Conservation (phyloP, 2,888 invertebrate species). For the Andrena flavipes region DNA sequence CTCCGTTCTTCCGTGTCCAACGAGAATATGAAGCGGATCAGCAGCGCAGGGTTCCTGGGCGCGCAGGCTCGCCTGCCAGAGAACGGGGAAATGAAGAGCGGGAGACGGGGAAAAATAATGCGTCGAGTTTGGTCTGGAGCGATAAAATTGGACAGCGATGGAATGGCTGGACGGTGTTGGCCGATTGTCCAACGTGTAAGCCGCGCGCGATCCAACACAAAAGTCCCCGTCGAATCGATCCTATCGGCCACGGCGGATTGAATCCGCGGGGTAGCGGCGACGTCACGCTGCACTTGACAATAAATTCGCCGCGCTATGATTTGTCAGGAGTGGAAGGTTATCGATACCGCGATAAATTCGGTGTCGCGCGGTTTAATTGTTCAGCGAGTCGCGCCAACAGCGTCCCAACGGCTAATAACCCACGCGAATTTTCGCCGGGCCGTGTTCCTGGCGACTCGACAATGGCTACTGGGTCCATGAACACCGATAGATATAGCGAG, state of each 20-base stretch:
- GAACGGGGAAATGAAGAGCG: too few relatives aligned
- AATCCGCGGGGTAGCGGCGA: neutral
- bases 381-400: constrained; percentile 26
- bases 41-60: too few relatives aligned
- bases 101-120: neutral
- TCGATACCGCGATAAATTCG: constrained; percentile 55
- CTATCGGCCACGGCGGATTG: neutral
- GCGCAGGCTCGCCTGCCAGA: too few relatives aligned
- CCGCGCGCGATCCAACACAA: neutral
- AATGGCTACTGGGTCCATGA: too few relatives aligned
- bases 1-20: too few relatives aligned
- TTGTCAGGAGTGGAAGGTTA: constrained; percentile 54
- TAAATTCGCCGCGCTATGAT: constrained; percentile 41
- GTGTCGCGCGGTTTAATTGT: constrained; percentile 51
- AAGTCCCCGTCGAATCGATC: constrained; percentile 9
- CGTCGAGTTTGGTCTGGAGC: neutral
- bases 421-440: constrained; percentile 1
- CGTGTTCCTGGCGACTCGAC: too few relatives aligned
- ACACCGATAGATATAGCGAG: too few relatives aligned
- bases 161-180: neutral
- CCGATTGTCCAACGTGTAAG: constrained; percentile 4
- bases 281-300: neutral
- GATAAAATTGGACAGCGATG: constrained; percentile 4
- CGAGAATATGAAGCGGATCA: too few relatives aligned
- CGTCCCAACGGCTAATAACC: constrained; percentile 16